Evolutionary conservation across 2,113 vertebrate species (phyloP).

Genomic region (Asarcornis scutulata): DNA sequence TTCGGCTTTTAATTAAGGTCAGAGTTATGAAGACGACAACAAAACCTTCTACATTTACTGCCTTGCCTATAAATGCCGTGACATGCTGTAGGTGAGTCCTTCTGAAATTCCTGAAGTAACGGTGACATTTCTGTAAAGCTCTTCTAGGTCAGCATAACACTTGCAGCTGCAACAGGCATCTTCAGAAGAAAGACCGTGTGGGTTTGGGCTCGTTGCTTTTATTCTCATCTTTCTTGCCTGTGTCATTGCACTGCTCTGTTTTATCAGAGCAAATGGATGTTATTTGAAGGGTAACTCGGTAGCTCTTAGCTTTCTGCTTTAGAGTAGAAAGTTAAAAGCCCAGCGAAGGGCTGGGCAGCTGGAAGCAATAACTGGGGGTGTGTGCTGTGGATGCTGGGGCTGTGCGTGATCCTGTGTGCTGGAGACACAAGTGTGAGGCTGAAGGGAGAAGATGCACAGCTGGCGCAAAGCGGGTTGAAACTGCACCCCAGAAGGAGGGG

Average conservation of each 20-base stretch:
- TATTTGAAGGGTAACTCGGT: not conserved
- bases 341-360: not conserved
- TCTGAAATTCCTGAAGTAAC: not conserved
- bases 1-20: slow-evolving; percentile 50
- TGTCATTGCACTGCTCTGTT: not conserved
- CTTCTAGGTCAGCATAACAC: not conserved
- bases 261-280: not conserved
- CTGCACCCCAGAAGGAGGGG: slow-evolving; percentile 10
- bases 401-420: not conserved
- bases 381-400: rapidly evolving
- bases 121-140: not conserved
- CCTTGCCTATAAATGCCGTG: slow-evolving; percentile 26
- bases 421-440: not conserved
- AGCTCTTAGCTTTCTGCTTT: not conserved
- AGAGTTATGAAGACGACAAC: slow-evolving; percentile 10
- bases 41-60: slow-evolving; percentile 17
- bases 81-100: not conserved
- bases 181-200: not conserved
- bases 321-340: not conserved
- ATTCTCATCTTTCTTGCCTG: not conserved
- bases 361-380: not conserved
- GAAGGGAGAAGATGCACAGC: not conserved
- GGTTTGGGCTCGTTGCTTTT: not conserved
- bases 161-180: not conserved
- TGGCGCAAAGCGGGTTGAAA: not conserved